Conservation (phyloP, 2,113 vertebrate species). For the Pionites leucogaster region DNA sequence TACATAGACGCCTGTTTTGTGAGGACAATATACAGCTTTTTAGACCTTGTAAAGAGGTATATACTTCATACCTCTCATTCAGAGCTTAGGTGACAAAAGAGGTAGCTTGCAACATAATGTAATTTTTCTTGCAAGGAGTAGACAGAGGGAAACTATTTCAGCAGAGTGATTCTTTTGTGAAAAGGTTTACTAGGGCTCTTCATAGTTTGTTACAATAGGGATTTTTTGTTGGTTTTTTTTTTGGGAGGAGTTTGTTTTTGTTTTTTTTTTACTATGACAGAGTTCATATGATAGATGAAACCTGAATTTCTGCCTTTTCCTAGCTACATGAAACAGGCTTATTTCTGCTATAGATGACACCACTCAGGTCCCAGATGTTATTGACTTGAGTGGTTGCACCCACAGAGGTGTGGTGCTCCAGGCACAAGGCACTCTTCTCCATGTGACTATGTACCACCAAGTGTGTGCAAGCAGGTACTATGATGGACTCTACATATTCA, state of each 20-base stretch:
- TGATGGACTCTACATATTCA: neutral
- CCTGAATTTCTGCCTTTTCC: neutral
- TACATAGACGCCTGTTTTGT: neutral
- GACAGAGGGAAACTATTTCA: neutral
- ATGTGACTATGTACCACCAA: accelerated
- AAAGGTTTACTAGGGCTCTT: neutral
- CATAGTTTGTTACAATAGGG: neutral
- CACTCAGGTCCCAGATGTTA: accelerated
- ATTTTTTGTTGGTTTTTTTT: neutral
- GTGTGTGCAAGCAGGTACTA: neutral
- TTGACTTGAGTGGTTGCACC: neutral
- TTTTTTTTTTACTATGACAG: neutral
- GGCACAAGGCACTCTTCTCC: accelerated
- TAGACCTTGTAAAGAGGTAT: neutral
- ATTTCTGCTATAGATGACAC: neutral
- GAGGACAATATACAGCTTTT: neutral
- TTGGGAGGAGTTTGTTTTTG: no score
- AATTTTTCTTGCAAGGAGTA: neutral
- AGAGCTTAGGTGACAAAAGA: neutral
- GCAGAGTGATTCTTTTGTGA: neutral
- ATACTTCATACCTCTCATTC: neutral
- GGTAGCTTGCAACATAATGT: neutral
- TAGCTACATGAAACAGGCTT: neutral
- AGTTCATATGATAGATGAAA: neutral
- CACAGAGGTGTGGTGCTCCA: accelerated